Percentiles rank a stretch among this genome's conserved stretches.
Evolutionary conservation across 2,113 vertebrate genomes (phyloP).

Genomic region (Buteo buteo): DNA sequence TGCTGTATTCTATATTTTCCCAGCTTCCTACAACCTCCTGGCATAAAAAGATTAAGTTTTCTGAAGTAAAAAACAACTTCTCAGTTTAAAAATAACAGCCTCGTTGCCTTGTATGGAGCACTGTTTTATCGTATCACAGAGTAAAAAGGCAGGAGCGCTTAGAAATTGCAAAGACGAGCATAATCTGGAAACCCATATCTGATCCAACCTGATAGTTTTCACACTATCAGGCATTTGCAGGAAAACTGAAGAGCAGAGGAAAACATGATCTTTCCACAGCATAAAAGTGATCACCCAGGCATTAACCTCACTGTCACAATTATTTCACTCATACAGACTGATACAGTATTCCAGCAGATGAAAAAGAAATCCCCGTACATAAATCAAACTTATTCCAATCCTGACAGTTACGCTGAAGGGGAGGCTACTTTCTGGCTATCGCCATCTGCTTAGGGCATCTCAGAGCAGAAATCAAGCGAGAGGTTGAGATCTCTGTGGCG

Average conservation of each 20-base stretch:
- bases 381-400: neutral
- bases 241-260: neutral
- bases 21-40: neutral
- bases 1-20: neutral
- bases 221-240: neutral
- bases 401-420: neutral
- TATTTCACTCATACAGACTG: neutral
- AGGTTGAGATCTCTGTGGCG: fast-evolving
- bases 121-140: neutral
- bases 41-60: neutral
- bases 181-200: neutral
- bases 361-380: neutral
- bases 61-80: neutral
- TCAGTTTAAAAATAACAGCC: neutral
- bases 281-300: neutral
- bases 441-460: neutral
- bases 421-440: neutral
- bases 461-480: neutral
- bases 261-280: neutral
- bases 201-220: neutral
- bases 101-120: neutral
- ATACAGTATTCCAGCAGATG: neutral
- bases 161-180: neutral
- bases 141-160: neutral
- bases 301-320: neutral